phyloP scores from a whole-genome alignment of 2,113 vertebrate genomes.

The Vidua macroura region DNA sequence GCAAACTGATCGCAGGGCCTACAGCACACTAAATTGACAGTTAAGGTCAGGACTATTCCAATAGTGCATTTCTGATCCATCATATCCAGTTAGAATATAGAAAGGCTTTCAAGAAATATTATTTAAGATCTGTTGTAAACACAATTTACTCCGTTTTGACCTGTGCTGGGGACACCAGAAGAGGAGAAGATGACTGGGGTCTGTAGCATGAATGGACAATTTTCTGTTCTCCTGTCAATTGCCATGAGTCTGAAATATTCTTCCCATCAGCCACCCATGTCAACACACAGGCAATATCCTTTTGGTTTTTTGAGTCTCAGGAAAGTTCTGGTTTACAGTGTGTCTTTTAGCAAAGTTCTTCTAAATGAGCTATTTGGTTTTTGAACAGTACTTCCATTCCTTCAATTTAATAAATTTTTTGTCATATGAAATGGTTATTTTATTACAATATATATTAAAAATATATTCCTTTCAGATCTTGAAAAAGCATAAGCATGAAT shows the following conservation, averaged over 20 bases:
- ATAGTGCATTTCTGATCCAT: neutral
- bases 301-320: neutral
- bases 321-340: neutral
- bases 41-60: neutral
- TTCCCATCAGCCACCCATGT: no score
- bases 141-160: neutral
- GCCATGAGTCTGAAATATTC: neutral
- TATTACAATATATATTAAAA: neutral
- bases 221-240: neutral
- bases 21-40: neutral
- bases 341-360: neutral
- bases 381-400: neutral
- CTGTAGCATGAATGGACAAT: neutral
- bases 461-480: neutral
- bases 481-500: neutral
- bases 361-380: neutral
- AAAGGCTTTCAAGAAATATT: neutral
- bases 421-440: neutral
- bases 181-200: rapidly evolving
- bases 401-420: neutral
- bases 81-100: neutral
- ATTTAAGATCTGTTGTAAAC: neutral
- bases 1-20: neutral
- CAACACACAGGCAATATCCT: neutral
- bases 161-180: neutral